phyloP scores from a whole-genome alignment of 1,140 invertebrate genomes.

The Limonius californicus region DNA sequence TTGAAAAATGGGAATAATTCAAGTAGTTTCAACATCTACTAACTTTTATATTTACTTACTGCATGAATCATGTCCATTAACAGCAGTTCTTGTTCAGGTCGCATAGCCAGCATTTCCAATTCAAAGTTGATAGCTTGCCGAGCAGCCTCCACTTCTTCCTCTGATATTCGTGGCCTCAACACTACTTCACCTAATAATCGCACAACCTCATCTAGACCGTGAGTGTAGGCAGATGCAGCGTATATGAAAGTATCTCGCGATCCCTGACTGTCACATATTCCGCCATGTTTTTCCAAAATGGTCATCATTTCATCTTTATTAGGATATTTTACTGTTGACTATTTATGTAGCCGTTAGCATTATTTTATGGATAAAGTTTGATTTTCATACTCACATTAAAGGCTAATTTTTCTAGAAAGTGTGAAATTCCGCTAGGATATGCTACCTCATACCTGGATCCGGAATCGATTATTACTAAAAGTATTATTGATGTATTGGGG shows the following conservation, averaged over 20 bases:
- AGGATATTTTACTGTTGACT: slow-evolving; percentile 78
- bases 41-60: no score
- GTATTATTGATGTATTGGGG: no score
- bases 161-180: slow-evolving; percentile 74
- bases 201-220: slow-evolving; percentile 79
- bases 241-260: slow-evolving; percentile 95
- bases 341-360: no score
- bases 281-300: slow-evolving; percentile 88
- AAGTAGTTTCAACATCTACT: no score
- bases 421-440: slow-evolving; percentile 92
- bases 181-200: slow-evolving; percentile 89
- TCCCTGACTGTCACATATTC: slow-evolving; percentile 97
- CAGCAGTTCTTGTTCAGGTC: slow-evolving; percentile 91
- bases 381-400: slow-evolving; percentile 80
- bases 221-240: slow-evolving; percentile 87
- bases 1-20: no score
- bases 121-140: slow-evolving; percentile 85
- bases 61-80: slow-evolving; percentile 96
- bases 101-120: slow-evolving; percentile 82
- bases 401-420: slow-evolving; percentile 97
- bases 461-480: slow-evolving; percentile 86
- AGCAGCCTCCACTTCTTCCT: slow-evolving; percentile 75
- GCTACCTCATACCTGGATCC: slow-evolving; percentile 94
- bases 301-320: slow-evolving; percentile 82
- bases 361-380: no score